These are phyloP conservation scores for Pyrochroa serraticornis DNA, from an alignment of 2,888 invertebrate species.

Conservation along the genomic window DNA sequence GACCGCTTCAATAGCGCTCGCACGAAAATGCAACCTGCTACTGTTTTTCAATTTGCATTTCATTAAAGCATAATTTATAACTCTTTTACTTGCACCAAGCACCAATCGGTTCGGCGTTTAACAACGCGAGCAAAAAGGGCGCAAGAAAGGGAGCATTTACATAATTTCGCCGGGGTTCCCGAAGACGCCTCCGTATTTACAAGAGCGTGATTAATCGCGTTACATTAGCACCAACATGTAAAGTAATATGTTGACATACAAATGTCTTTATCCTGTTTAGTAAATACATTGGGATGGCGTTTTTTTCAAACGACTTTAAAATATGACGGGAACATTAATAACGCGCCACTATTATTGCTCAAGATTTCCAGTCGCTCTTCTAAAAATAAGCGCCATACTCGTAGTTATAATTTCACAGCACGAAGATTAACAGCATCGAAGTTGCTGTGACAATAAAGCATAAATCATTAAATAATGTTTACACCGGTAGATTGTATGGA, in stretches of 20 bases:
- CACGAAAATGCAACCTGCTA: slow-evolving; percentile 29
- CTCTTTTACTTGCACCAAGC: slow-evolving; percentile 23
- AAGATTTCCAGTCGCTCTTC: neutral
- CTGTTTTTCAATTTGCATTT: slow-evolving; percentile 32
- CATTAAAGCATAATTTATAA: slow-evolving; percentile 27
- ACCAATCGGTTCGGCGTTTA: slow-evolving; percentile 17
- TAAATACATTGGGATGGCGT: neutral
- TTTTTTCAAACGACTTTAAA: slow-evolving; percentile 8
- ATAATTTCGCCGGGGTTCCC: neutral
- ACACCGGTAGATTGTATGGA: slow-evolving; percentile 34
- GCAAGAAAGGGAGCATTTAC: slow-evolving; percentile 5
- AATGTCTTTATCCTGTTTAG: slow-evolving; percentile 4
- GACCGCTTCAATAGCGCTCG: slow-evolving; percentile 19
- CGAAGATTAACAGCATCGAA: slow-evolving; percentile 41
- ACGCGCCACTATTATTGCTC: slow-evolving; percentile 1
- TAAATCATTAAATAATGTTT: slow-evolving; percentile 44
- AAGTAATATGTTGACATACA: slow-evolving; percentile 9
- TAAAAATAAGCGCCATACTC: slow-evolving; percentile 7
- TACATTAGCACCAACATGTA: slow-evolving; percentile 6
- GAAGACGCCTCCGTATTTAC: neutral
- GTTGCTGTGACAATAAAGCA: slow-evolving; percentile 38
- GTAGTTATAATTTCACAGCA: slow-evolving; percentile 14
- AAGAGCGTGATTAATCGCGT: slow-evolving; percentile 4
- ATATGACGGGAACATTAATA: slow-evolving; percentile 7
- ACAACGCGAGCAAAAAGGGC: slow-evolving; percentile 12